Percentiles rank a stretch among this genome's conserved stretches.
These are phyloP conservation scores for Cerastis rubricosa DNA, from an alignment of 2,888 invertebrate species.

Conservation along the genomic window DNA sequence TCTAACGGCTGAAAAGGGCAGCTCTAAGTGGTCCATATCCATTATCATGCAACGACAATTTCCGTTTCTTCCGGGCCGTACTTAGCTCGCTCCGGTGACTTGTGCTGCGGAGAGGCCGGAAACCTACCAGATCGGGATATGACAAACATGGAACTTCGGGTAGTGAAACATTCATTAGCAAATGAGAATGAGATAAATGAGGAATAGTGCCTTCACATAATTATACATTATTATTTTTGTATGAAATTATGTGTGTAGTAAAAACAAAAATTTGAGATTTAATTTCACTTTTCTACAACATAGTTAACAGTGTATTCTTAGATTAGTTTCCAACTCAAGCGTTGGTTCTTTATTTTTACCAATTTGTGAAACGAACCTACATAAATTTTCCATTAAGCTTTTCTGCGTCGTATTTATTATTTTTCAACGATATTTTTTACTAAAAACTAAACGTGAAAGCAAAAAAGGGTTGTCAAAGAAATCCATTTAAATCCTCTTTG, in stretches of 20 bases:
- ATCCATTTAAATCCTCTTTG: neutral
- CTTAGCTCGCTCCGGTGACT: constrained; percentile 33
- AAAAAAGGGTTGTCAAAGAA: neutral
- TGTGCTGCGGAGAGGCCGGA: constrained; percentile 13
- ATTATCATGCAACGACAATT: constrained; percentile 60
- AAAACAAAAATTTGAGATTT: neutral
- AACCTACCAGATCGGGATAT: constrained; percentile 14
- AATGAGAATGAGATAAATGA: neutral
- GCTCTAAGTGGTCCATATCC: constrained; percentile 51
- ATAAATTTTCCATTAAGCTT: neutral
- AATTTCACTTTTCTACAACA: constrained; percentile 15
- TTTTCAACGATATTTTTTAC: neutral
- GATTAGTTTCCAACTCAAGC: constrained; percentile 17
- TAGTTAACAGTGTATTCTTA: constrained; percentile 6
- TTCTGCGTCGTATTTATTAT: constrained; percentile 1
- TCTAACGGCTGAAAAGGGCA: constrained; percentile 32
- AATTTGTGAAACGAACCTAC: neutral
- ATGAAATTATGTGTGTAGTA: neutral
- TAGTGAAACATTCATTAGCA: neutral
- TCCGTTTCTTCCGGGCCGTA: constrained; percentile 35
- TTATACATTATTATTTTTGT: neutral
- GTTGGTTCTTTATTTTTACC: neutral
- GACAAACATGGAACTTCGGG: constrained; percentile 10
- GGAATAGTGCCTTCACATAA: too few relatives aligned
- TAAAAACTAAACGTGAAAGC: neutral